Percentiles rank a stretch among this genome's conserved stretches.
Evolutionary conservation across 92 coral and sea anemone genomes (phyloP).

Genomic region (Siderastrea radians): DNA sequence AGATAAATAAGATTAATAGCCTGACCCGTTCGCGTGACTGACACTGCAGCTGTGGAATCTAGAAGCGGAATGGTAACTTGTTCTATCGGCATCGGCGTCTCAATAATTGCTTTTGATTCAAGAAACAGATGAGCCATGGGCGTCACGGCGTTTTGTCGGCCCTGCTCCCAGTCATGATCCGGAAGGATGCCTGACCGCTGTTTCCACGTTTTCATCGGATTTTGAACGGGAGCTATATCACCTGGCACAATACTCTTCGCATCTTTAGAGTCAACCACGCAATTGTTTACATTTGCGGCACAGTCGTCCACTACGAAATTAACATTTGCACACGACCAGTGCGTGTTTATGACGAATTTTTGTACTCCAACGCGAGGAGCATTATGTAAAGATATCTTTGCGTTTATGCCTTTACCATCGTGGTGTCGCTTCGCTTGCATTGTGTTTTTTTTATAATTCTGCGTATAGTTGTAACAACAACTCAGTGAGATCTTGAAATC

Average conservation of each 20-base stretch:
- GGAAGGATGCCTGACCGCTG: slow-evolving; percentile 59
- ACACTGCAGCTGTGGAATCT: slow-evolving; percentile 50
- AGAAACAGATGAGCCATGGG: slow-evolving; percentile 77
- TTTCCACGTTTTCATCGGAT: slow-evolving; percentile 76
- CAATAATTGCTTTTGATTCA: slow-evolving; percentile 10
- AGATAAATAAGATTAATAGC: slow-evolving; percentile 63
- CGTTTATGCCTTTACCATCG: slow-evolving; percentile 69
- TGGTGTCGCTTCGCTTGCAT: slow-evolving; percentile 72
- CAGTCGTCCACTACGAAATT: slow-evolving; percentile 69
- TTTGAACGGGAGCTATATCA: slow-evolving; percentile 70
- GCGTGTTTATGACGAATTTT: slow-evolving; percentile 61
- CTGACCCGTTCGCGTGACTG: slow-evolving; percentile 68
- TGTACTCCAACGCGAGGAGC: slow-evolving; percentile 69
- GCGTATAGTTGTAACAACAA: slow-evolving; percentile 72
- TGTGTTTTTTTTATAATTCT: slow-evolving; percentile 65
- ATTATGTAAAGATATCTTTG: slow-evolving; percentile 68
- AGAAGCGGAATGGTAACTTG: slow-evolving; percentile 36
- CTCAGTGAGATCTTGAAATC: slow-evolving; percentile 53
- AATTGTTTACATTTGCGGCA: slow-evolving; percentile 32
- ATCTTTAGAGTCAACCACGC: slow-evolving; percentile 70
- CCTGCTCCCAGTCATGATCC: slow-evolving; percentile 72
- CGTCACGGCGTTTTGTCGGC: slow-evolving; percentile 59
- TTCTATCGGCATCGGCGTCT: slow-evolving; percentile 7
- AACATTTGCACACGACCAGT: slow-evolving; percentile 72
- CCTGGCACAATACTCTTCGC: slow-evolving; percentile 67